phyloP scores from a whole-genome alignment of 2,888 invertebrate genomes.

The Hetaerina titia region DNA sequence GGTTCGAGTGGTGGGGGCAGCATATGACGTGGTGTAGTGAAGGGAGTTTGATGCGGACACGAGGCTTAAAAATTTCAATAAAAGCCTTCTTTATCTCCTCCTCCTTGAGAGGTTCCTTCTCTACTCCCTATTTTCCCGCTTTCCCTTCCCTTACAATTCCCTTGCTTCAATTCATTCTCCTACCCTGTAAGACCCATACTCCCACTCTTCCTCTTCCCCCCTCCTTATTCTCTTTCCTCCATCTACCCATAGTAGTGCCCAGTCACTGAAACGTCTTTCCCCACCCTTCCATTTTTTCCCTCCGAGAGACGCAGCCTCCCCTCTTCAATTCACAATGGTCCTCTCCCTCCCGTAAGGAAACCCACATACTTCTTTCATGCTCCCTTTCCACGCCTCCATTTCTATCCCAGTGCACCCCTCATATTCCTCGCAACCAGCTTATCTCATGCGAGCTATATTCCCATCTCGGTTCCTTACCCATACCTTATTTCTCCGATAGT shows the following conservation, averaged over 20 bases:
- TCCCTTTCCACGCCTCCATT: neutral
- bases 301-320: neutral
- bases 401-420: neutral
- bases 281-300: neutral
- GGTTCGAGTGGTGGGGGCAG: neutral
- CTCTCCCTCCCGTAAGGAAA: neutral
- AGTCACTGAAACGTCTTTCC: neutral
- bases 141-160: neutral
- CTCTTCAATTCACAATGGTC: neutral
- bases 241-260: neutral
- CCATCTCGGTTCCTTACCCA: no score
- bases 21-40: neutral
- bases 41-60: constrained; percentile 51
- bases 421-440: neutral
- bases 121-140: neutral
- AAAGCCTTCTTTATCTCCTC: constrained; percentile 51
- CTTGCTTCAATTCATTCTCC: neutral
- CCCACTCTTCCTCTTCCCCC: neutral
- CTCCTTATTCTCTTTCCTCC: neutral
- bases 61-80: constrained; percentile 64
- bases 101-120: neutral
- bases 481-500: no score
- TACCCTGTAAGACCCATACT: neutral
- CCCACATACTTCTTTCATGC: neutral
- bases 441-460: neutral